A percentile compares a stretch with the other conserved stretches of the same genome.
Evolutionary conservation across 2,888 invertebrate genomes (phyloP).

Genomic region (Drepana falcataria): DNA sequence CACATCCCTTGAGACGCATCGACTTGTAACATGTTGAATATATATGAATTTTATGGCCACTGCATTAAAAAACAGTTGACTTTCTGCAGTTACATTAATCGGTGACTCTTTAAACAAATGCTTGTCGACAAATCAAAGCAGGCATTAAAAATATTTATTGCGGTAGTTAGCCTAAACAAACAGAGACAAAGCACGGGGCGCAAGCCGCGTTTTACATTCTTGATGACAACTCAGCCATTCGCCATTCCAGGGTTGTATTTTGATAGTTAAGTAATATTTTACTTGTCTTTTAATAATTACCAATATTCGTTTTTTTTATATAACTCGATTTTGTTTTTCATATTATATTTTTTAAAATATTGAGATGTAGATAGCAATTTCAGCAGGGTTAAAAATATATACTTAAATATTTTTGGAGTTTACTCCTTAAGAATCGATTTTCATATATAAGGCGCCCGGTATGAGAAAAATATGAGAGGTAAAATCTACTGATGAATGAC

Average conservation of each 20-base stretch:
- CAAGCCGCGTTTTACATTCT: slow-evolving; percentile 67
- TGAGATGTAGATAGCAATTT: too few species aligned
- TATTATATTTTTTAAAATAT: too few species aligned
- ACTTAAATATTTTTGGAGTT: too few species aligned
- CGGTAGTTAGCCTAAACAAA: slow-evolving; percentile 67
- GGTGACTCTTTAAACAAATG: slow-evolving; percentile 11
- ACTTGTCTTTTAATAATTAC: too few species aligned
- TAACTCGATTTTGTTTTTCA: too few species aligned
- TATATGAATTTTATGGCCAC: slow-evolving; percentile 9
- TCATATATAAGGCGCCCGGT: too few species aligned
- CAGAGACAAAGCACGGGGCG: slow-evolving; percentile 52
- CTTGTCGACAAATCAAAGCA: slow-evolving; percentile 51
- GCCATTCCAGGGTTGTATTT: slow-evolving; percentile 47
- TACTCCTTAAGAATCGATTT: too few species aligned
- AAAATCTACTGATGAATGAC: too few species aligned
- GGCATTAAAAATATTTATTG: slow-evolving; percentile 70
- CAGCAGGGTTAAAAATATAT: too few species aligned
- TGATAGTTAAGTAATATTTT: background rate
- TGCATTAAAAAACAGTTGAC: background rate
- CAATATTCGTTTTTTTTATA: too few species aligned
- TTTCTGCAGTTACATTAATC: slow-evolving; percentile 2
- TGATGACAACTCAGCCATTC: slow-evolving; percentile 73
- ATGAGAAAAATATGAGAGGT: too few species aligned
- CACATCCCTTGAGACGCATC: slow-evolving; percentile 50
- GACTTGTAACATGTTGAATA: slow-evolving; percentile 22